Conservation (phyloP, 2,888 invertebrate genomes). For the Ennomos quercinarius region DNA sequence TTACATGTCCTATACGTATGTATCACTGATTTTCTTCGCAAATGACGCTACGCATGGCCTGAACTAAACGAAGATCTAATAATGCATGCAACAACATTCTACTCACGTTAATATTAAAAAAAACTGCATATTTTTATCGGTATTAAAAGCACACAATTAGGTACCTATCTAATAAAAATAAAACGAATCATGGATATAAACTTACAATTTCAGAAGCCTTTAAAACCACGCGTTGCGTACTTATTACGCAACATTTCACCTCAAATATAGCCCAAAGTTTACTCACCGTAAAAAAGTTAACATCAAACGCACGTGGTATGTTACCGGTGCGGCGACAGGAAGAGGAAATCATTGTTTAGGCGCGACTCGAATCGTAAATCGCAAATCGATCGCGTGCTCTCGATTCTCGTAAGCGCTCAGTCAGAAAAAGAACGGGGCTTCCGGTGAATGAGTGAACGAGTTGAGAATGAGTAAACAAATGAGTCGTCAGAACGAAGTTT, state of each 20-base stretch:
- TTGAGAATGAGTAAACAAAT: slow-evolving; percentile 2
- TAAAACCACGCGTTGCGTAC: no score
- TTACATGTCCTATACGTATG: no score
- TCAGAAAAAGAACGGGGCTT: slow-evolving; percentile 21
- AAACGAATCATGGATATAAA: no score
- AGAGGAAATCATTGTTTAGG: slow-evolving; percentile 77
- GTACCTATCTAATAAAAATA: no score
- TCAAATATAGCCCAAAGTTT: slow-evolving; percentile 3
- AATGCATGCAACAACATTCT: no score
- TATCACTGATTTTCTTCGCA: no score
- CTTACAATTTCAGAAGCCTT: no score
- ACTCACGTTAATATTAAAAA: no score
- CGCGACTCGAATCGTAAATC: slow-evolving; percentile 68
- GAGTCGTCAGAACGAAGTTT: not conserved
- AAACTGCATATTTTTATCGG: no score
- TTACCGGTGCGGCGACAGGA: slow-evolving; percentile 60
- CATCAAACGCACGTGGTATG: slow-evolving; percentile 59
- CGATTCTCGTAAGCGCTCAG: slow-evolving; percentile 39
- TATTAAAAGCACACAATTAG: no score
- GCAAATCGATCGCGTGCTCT: slow-evolving; percentile 48
- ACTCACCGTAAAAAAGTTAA: slow-evolving; percentile 24
- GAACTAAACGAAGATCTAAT: no score
- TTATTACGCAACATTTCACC: not conserved
- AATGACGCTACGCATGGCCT: no score
- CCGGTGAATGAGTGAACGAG: slow-evolving; percentile 13